phyloP scores from a whole-genome alignment of 1,140 invertebrate species.

The Agraylea sexmaculata region DNA sequence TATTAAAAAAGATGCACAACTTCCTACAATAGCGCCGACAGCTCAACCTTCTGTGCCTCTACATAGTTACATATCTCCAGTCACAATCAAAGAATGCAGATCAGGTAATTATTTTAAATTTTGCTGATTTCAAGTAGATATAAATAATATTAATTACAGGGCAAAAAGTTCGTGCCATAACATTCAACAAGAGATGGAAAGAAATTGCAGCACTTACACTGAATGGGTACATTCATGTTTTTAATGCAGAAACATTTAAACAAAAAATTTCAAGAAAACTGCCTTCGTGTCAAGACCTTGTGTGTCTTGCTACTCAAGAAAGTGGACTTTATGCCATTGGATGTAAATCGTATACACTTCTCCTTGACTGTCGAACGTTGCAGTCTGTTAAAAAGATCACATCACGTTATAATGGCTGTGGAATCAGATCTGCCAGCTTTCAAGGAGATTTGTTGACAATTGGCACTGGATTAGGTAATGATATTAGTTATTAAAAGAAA shows the following conservation, averaged over 20 bases:
- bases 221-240: constrained; percentile 88
- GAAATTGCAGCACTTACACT: constrained; percentile 86
- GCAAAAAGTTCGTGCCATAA: constrained; percentile 77
- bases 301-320: constrained; percentile 70
- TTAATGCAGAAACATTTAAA: constrained; percentile 76
- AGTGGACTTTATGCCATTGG: constrained; percentile 83
- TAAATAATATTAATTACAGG: constrained; percentile 29
- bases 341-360: constrained; percentile 81
- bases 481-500: not conserved
- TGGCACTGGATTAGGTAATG: constrained; percentile 70
- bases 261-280: constrained; percentile 77
- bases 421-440: constrained; percentile 84
- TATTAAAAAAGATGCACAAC: constrained; percentile 2
- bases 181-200: constrained; percentile 73
- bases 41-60: constrained; percentile 26
- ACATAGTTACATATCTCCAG: constrained; percentile 51
- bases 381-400: constrained; percentile 58
- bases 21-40: not conserved
- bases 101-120: constrained; percentile 24
- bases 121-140: not conserved
- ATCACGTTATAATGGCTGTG: constrained; percentile 71
- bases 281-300: constrained; percentile 83
- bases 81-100: constrained; percentile 63
- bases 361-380: constrained; percentile 78
- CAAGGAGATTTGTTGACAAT: constrained; percentile 81